Evolutionary conservation across 2,888 invertebrate species (phyloP).

Genomic region (Byasa hedistus): DNA sequence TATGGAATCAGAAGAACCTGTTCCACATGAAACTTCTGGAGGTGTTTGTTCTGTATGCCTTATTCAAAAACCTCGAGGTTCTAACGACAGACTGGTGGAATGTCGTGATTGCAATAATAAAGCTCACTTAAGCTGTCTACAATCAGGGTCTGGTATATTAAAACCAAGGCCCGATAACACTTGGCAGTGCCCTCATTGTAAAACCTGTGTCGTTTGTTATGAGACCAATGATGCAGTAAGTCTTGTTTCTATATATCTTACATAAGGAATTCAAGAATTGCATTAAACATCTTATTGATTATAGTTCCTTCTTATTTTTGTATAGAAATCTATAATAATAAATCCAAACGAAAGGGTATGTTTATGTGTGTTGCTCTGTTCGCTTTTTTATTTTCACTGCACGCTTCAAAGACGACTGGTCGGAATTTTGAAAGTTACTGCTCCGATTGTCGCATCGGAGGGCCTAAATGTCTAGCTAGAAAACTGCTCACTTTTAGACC

Average conservation of each 20-base stretch:
- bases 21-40: slow-evolving; percentile 71
- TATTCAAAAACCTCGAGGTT: slow-evolving; percentile 78
- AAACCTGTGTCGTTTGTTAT: slow-evolving; percentile 90
- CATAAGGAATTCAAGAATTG: too few relatives aligned
- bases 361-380: too few relatives aligned
- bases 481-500: too few relatives aligned
- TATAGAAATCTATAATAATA: too few relatives aligned
- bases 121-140: slow-evolving; percentile 85
- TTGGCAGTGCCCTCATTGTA: slow-evolving; percentile 95
- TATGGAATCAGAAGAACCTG: slow-evolving; percentile 63
- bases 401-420: too few relatives aligned
- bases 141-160: slow-evolving; percentile 83
- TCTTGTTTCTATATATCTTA: slow-evolving; percentile 34
- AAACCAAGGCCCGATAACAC: slow-evolving; percentile 83
- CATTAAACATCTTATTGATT: background rate
- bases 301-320: too few relatives aligned
- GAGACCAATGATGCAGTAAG: slow-evolving; percentile 88
- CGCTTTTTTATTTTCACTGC: too few relatives aligned
- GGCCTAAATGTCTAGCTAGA: too few relatives aligned
- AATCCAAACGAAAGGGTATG: too few relatives aligned
- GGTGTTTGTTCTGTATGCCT: slow-evolving; percentile 83
- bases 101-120: slow-evolving; percentile 87
- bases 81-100: slow-evolving; percentile 82
- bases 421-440: too few relatives aligned
- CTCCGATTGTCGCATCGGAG: too few relatives aligned